Conservation (phyloP, 2,888 invertebrate species). For the Colostygia pectinataria region DNA sequence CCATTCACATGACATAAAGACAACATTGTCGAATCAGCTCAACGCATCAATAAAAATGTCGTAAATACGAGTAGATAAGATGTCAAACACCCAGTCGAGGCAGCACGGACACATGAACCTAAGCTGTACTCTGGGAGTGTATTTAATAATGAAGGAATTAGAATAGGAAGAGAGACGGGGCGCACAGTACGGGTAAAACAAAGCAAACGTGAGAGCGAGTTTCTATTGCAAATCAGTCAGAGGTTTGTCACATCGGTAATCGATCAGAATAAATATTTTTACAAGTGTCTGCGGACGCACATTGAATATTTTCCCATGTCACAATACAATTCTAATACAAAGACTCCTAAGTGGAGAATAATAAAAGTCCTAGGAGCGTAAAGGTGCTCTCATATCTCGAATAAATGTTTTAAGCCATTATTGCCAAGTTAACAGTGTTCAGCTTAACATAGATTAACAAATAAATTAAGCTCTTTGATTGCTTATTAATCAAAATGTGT, state of each 20-base stretch:
- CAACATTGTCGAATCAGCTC: conserved; percentile 30
- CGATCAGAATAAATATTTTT: conserved; percentile 7
- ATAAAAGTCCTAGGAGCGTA: conserved; percentile 33
- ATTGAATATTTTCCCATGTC: conserved; percentile 38
- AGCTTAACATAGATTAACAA: too few species aligned
- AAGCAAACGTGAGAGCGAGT: conserved; percentile 40
- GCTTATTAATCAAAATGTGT: too few species aligned
- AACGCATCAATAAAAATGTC: conserved; percentile 29
- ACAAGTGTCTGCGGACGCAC: conserved; percentile 22
- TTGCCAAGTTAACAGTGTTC: too few species aligned
- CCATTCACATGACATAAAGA: conserved; percentile 5
- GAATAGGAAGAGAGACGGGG: conserved; percentile 11
- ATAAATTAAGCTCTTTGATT: too few species aligned
- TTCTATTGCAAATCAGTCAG: conserved; percentile 27
- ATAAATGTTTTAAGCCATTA: too few species aligned
- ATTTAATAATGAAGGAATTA: conserved; percentile 4
- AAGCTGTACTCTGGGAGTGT: neutral
- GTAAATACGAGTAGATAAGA: conserved; percentile 29
- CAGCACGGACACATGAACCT: conserved; percentile 1
- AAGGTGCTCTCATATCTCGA: conserved; percentile 7
- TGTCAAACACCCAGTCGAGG: conserved; percentile 23
- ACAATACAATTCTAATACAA: conserved; percentile 13
- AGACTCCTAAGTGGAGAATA: conserved; percentile 1
- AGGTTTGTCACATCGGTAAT: conserved; percentile 30
- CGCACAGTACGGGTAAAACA: conserved; percentile 28